Conservation (phyloP, 2,888 invertebrate genomes). For the Meloe dianella region DNA sequence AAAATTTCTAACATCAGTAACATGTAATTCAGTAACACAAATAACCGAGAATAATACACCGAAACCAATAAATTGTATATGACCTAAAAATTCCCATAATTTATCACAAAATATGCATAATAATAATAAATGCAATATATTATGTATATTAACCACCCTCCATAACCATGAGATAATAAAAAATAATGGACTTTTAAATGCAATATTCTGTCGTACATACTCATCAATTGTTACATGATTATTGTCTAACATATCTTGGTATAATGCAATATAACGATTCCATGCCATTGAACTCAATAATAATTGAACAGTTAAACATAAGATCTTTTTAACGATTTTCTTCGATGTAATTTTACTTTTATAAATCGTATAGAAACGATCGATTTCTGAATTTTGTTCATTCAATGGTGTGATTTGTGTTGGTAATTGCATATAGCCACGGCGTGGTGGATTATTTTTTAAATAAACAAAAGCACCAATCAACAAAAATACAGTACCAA, state of each 20-base stretch:
- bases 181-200: slow-evolving; percentile 76
- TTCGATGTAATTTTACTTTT: slow-evolving; percentile 73
- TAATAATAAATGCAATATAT: slow-evolving; percentile 75
- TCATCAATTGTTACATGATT: slow-evolving; percentile 64
- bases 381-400: slow-evolving; percentile 59
- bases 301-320: slow-evolving; percentile 74
- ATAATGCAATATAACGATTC: slow-evolving; percentile 84
- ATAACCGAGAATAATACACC: slow-evolving; percentile 71
- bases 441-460: slow-evolving; percentile 74
- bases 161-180: slow-evolving; percentile 76
- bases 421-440: slow-evolving; percentile 74
- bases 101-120: slow-evolving; percentile 83
- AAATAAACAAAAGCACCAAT: slow-evolving; percentile 73
- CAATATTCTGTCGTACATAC: slow-evolving; percentile 63
- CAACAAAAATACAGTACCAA: slow-evolving; percentile 76
- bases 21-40: slow-evolving; percentile 75
- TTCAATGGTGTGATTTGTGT: slow-evolving; percentile 56
- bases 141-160: slow-evolving; percentile 81
- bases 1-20: slow-evolving; percentile 66
- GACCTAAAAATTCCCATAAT: slow-evolving; percentile 76
- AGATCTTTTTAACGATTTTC: slow-evolving; percentile 69
- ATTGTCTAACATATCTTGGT: slow-evolving; percentile 77
- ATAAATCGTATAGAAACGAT: slow-evolving; percentile 58
- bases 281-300: slow-evolving; percentile 78
- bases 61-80: slow-evolving; percentile 75